Conservation (phyloP, 2,113 vertebrate genomes). For the Ptilonorhynchus violaceus region DNA sequence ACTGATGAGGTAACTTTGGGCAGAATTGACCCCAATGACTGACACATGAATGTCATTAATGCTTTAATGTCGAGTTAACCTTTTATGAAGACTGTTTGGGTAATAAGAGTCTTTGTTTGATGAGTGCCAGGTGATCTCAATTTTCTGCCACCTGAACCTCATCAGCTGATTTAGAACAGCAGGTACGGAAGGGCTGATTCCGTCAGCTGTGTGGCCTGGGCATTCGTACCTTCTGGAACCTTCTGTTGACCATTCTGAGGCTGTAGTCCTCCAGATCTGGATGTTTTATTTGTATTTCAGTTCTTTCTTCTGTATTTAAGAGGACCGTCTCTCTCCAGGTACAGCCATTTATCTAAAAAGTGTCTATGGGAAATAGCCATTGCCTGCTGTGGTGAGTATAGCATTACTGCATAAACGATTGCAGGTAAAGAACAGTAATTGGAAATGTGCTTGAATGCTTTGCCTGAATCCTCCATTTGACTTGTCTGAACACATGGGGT, state of each 20-base stretch:
- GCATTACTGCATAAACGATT: neutral
- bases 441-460: neutral
- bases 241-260: neutral
- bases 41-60: neutral
- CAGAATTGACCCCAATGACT: neutral
- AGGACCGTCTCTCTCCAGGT: neutral
- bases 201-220: neutral
- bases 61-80: neutral
- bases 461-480: neutral
- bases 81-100: neutral
- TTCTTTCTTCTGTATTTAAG: neutral
- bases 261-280: neutral
- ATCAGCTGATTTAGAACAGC: neutral
- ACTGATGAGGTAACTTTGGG: neutral
- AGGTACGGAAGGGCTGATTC: neutral
- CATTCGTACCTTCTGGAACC: neutral
- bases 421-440: neutral
- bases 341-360: neutral
- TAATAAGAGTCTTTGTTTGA: neutral
- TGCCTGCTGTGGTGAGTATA: neutral
- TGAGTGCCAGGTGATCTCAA: neutral
- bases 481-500: neutral
- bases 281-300: neutral
- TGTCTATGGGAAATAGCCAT: rapidly evolving
- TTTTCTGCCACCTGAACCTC: neutral